phyloP scores from a whole-genome alignment of 2,888 invertebrate genomes.

The Pycnomerus fuliginosus region DNA sequence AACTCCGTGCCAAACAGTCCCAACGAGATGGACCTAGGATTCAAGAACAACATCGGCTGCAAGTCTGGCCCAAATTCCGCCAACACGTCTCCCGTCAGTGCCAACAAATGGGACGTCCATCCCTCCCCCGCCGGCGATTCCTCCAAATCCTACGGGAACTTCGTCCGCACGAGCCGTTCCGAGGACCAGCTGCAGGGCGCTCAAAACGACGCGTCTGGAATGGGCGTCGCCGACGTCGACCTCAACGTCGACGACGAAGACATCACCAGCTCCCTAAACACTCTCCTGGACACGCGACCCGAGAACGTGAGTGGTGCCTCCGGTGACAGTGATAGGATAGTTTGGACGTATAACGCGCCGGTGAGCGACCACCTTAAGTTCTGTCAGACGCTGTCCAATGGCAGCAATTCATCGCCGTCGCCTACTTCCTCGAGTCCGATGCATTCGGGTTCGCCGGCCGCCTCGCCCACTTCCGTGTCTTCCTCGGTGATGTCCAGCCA shows the following conservation, averaged over 20 bases:
- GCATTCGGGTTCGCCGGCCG: constrained; percentile 60
- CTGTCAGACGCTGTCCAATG: constrained; percentile 61
- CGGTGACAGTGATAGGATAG: constrained; percentile 69
- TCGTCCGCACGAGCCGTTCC: constrained; percentile 78
- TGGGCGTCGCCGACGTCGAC: constrained; percentile 77
- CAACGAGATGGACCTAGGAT: constrained; percentile 63
- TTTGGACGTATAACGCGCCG: constrained; percentile 93
- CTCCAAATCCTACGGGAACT: constrained; percentile 40
- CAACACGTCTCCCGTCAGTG: constrained; percentile 57
- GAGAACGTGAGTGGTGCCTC: constrained; percentile 44
- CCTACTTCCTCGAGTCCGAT: constrained; percentile 81
- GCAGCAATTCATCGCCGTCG: constrained; percentile 61
- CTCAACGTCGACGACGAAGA: constrained; percentile 94
- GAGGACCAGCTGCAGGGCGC: constrained; percentile 84
- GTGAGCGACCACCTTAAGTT: constrained; percentile 55
- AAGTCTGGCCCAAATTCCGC: constrained; percentile 56
- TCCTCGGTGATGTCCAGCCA: constrained; percentile 84
- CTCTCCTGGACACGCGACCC: constrained; percentile 70
- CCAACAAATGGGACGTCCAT: constrained; percentile 54
- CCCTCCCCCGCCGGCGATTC: constrained; percentile 26
- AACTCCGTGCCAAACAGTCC: constrained; percentile 73
- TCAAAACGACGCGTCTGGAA: constrained; percentile 67
- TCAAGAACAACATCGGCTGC: constrained; percentile 38
- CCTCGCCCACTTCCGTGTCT: constrained; percentile 83
- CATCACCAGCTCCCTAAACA: constrained; percentile 90